These are phyloP conservation scores for Artibeus jamaicensis DNA, from an alignment of 2,797 vertebrate species.

Conservation along the genomic window DNA sequence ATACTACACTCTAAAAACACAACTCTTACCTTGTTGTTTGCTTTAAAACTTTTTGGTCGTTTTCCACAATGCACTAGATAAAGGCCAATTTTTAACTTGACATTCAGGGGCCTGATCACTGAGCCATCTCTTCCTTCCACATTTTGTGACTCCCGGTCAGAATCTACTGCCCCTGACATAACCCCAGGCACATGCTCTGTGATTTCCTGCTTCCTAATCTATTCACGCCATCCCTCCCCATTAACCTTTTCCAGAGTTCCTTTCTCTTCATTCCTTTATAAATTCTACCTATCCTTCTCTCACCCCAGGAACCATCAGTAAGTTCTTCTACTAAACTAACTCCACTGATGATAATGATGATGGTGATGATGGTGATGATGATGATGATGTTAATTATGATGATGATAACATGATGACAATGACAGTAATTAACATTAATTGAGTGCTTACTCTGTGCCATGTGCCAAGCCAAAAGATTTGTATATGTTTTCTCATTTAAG, in stretches of 20 bases:
- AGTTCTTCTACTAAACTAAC: neutral
- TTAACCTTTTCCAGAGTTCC: neutral
- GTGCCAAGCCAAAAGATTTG: neutral
- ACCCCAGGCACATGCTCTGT: neutral
- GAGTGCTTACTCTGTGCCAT: neutral
- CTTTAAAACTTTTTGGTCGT: neutral
- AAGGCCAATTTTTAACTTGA: neutral
- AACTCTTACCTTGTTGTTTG: neutral
- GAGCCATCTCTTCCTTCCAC: neutral
- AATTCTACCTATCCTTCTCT: neutral
- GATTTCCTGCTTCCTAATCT: neutral
- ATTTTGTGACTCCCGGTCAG: neutral
- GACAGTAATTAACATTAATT: neutral
- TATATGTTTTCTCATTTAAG: neutral
- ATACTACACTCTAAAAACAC: neutral
- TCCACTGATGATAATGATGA: neutral
- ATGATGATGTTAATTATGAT: neutral
- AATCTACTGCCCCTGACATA: neutral
- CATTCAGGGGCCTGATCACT: neutral
- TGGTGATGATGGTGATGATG: neutral
- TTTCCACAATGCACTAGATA: neutral
- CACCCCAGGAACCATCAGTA: neutral
- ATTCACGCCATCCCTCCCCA: neutral
- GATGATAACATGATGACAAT: neutral
- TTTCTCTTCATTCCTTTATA: neutral